Percentiles rank a stretch among this genome's conserved stretches.
Conservation (phyloP, 1,140 invertebrate genomes). For the Popillia japonica region DNA sequence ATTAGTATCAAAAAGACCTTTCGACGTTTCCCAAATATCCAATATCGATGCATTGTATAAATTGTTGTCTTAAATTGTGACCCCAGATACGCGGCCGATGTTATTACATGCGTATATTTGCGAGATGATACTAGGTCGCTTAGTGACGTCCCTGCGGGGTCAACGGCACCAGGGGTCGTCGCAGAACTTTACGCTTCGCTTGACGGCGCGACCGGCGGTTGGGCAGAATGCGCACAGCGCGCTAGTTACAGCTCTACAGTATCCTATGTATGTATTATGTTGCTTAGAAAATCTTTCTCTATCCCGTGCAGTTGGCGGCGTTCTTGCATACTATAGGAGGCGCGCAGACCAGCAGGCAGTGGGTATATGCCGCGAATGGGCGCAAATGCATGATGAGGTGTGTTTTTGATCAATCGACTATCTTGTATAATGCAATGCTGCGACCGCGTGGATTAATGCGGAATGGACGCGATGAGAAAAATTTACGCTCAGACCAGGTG, state of each 20-base stretch:
- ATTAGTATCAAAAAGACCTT: not conserved
- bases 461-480: constrained; percentile 19
- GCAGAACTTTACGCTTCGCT: constrained; percentile 27
- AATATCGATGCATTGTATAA: not conserved
- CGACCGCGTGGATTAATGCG: constrained; percentile 13
- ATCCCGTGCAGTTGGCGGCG: not conserved
- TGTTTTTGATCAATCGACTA: constrained; percentile 28
- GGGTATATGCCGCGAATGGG: not conserved
- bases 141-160: constrained; percentile 23
- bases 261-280: not conserved
- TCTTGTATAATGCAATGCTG: constrained; percentile 2
- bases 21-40: not conserved
- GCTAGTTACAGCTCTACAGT: not conserved
- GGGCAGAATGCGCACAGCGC: not conserved
- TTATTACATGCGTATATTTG: not conserved
- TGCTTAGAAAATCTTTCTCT: not conserved
- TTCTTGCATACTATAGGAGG: not conserved
- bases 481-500: constrained; percentile 9
- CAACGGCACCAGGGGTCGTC: constrained; percentile 28
- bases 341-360: not conserved
- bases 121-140: constrained; percentile 26
- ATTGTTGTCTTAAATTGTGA: not conserved
- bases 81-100: constrained; percentile 11
- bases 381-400: constrained; percentile 30
- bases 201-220: not conserved